These are phyloP conservation scores for Physocephala rufipes DNA, from an alignment of 2,888 invertebrate genomes.

Conservation along the genomic window DNA sequence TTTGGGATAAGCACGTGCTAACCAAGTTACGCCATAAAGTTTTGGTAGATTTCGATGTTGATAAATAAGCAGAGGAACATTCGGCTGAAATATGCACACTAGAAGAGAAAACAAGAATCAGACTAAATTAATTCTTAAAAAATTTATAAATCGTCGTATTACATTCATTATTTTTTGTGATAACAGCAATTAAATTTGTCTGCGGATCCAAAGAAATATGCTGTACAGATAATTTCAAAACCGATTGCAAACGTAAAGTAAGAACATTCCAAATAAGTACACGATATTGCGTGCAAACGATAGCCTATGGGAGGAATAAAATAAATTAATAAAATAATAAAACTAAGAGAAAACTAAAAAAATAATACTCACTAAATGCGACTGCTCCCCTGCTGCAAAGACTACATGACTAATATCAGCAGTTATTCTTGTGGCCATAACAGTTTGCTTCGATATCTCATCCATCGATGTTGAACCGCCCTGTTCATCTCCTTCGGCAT, in stretches of 20 bases:
- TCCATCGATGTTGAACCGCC: not conserved
- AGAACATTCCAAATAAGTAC: slow-evolving; percentile 76
- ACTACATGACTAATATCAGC: slow-evolving; percentile 58
- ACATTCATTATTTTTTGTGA: slow-evolving; percentile 72
- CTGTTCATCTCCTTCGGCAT: not conserved
- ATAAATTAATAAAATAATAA: not conserved
- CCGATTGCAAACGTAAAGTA: slow-evolving; percentile 72
- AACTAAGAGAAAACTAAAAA: not conserved
- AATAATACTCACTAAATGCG: slow-evolving; percentile 53
- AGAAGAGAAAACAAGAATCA: not conserved
- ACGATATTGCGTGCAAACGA: slow-evolving; percentile 67
- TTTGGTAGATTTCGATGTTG: slow-evolving; percentile 66
- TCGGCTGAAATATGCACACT: slow-evolving; percentile 75
- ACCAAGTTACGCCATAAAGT: slow-evolving; percentile 68
- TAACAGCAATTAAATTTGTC: slow-evolving; percentile 73
- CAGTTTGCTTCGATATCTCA: not conserved
- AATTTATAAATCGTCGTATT: slow-evolving; percentile 47
- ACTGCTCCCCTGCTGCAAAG: slow-evolving; percentile 62
- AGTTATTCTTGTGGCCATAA: slow-evolving; percentile 47
- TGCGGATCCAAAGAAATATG: slow-evolving; percentile 70
- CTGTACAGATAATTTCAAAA: slow-evolving; percentile 61
- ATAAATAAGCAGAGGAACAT: slow-evolving; percentile 69
- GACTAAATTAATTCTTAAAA: not conserved
- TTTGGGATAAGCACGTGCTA: slow-evolving; percentile 68
- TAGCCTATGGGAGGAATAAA: slow-evolving; percentile 48